Evolutionary conservation across 1,140 invertebrate genomes (phyloP), one percentile per base, ranked within the genome.

Genomic region (Drosophila pallidifrons): DNA sequence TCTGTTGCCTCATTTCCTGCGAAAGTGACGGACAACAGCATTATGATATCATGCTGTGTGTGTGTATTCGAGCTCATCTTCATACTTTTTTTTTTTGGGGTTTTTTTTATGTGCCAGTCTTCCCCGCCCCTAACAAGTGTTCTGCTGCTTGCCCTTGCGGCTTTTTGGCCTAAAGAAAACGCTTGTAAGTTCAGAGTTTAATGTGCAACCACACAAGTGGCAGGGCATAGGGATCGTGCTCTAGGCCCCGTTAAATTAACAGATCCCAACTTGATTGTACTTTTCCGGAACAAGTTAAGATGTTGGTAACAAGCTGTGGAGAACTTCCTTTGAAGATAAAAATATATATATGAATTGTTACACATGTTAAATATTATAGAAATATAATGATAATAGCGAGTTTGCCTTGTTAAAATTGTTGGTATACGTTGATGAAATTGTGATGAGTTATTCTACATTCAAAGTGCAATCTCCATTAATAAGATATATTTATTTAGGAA

Each of bases 1-100:
- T 74, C 45, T 68, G 57, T 81, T 82, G 79, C 54, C 58, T 87
- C 71, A 87, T 87, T 87, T 87, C 83, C 82, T 87, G 82, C 79
- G 79, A 87, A 88, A 75, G 57, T 79, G 82, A 87, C 63, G 79
- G 76, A 79, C 82, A 76, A 64, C 65, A 57, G 57, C 51, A 76
- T 69, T 79, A 86, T 86, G 82, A 86, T 79, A 87, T 86, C 82
- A 86, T 79, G 79, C 79, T 73, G 61, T 58, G 58, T 60, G 20
- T 38, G 25, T 71, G n/a, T 41, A 28, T 71, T 15, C 35, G 60
- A 65, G 78, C 64, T 89, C 74, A 85, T 85, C 79, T 79, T 25
- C 20, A 25, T 25, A 25, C 20, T 25, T 0, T 25, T 25, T 66
- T 65, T 74, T 49, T 32, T 32, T 6, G 30, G 35, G 35, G 32